phyloP scores from a whole-genome alignment of 2,113 vertebrate genomes.

The Perognathus longimembris region DNA sequence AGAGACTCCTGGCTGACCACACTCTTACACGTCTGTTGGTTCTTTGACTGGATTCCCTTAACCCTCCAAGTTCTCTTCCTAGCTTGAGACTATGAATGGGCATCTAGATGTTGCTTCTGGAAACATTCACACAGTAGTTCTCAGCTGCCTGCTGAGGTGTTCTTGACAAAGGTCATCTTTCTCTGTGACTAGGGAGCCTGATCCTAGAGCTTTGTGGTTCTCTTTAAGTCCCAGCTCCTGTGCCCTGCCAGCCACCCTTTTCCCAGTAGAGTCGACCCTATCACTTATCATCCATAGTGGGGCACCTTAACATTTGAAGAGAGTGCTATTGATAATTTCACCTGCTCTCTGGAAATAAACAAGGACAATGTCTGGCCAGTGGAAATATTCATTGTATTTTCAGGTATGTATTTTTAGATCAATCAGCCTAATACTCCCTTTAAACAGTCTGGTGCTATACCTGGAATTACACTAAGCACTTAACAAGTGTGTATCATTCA shows the following conservation, averaged over 20 bases:
- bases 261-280: not conserved
- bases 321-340: not conserved
- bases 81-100: constrained; percentile 40
- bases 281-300: not conserved
- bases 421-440: not conserved
- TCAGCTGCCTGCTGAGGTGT: constrained; percentile 7
- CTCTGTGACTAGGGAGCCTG: not conserved
- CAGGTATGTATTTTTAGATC: not conserved
- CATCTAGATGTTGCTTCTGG: constrained; percentile 55
- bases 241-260: not conserved
- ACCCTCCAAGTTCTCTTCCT: constrained; percentile 59
- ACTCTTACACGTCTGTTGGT: constrained; percentile 55
- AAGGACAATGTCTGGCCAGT: not conserved
- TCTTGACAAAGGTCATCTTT: constrained; percentile 58
- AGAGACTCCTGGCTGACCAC: constrained; percentile 54
- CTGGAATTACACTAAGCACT: not conserved
- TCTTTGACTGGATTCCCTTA: constrained; percentile 64
- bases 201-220: not conserved
- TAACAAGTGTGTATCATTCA: not conserved
- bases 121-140: constrained; percentile 62
- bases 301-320: not conserved
- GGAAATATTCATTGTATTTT: not conserved
- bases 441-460: not conserved
- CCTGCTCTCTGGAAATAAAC: not conserved
- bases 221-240: not conserved